These are phyloP conservation scores for Spilarctia lutea DNA, from an alignment of 2,888 invertebrate genomes.

Conservation along the genomic window DNA sequence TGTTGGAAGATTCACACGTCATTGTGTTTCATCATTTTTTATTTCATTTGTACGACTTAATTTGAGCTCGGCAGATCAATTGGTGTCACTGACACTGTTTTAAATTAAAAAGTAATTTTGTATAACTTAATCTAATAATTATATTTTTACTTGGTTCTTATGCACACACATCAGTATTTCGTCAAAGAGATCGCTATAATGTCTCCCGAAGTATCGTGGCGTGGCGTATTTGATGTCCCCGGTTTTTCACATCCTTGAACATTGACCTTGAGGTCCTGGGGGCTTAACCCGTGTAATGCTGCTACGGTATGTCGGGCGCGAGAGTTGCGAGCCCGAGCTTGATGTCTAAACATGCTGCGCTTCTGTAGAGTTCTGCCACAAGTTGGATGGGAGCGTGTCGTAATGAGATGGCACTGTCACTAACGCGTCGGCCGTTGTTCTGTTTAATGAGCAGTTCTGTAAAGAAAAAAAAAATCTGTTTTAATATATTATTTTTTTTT, in stretches of 20 bases:
- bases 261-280: slow-evolving; percentile 53
- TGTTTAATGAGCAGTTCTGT: slow-evolving; percentile 90
- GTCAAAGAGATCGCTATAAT: slow-evolving; percentile 59
- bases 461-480: slow-evolving; percentile 52
- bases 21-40: slow-evolving; percentile 49
- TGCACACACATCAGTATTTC: slow-evolving; percentile 62
- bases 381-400: slow-evolving; percentile 86
- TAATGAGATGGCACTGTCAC: slow-evolving; percentile 92
- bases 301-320: slow-evolving; percentile 63
- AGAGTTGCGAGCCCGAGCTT: slow-evolving; percentile 57
- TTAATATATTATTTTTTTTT: not conserved
- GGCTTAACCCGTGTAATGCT: slow-evolving; percentile 67
- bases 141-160: slow-evolving; percentile 40
- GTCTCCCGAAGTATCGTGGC: slow-evolving; percentile 59
- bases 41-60: slow-evolving; percentile 67
- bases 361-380: slow-evolving; percentile 80
- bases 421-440: slow-evolving; percentile 90
- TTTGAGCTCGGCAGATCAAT: slow-evolving; percentile 58
- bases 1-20: slow-evolving; percentile 58
- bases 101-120: slow-evolving; percentile 29
- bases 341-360: slow-evolving; percentile 74
- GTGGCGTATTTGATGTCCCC: slow-evolving; percentile 61
- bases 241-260: slow-evolving; percentile 79
- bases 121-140: slow-evolving; percentile 35
- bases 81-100: slow-evolving; percentile 35